These are phyloP conservation scores for Ginglymostoma cirratum DNA, from an alignment of 2,113 vertebrate genomes.

Conservation along the genomic window DNA sequence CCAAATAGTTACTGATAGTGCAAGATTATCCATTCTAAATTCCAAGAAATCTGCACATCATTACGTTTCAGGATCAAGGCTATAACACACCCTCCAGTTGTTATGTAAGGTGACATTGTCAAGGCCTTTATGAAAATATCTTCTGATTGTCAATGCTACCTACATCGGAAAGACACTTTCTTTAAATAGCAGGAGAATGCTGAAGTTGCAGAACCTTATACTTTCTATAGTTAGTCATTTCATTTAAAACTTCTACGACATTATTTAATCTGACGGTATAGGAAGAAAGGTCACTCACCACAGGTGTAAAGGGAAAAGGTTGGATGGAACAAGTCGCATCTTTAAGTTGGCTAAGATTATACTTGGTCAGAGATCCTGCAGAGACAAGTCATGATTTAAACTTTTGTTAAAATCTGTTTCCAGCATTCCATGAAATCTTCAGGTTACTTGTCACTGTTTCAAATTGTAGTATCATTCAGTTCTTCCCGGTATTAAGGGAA, in stretches of 20 bases:
- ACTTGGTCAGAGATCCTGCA: neutral
- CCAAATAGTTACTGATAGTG: neutral
- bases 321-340: neutral
- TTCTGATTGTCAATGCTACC: neutral
- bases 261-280: neutral
- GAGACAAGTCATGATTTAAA: neutral
- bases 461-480: too few species aligned
- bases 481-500: too few species aligned
- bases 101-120: neutral
- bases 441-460: too few species aligned
- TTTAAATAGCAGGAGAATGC: neutral
- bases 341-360: neutral
- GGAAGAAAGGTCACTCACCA: neutral
- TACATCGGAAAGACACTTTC: neutral
- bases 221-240: neutral
- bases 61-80: neutral
- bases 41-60: neutral
- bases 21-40: neutral
- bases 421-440: too few species aligned
- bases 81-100: neutral
- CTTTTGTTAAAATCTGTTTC: too few species aligned
- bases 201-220: neutral
- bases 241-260: neutral
- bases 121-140: neutral
- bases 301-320: neutral